Conservation (phyloP, 2,797 vertebrate species). For the Propithecus deckenii region DNA sequence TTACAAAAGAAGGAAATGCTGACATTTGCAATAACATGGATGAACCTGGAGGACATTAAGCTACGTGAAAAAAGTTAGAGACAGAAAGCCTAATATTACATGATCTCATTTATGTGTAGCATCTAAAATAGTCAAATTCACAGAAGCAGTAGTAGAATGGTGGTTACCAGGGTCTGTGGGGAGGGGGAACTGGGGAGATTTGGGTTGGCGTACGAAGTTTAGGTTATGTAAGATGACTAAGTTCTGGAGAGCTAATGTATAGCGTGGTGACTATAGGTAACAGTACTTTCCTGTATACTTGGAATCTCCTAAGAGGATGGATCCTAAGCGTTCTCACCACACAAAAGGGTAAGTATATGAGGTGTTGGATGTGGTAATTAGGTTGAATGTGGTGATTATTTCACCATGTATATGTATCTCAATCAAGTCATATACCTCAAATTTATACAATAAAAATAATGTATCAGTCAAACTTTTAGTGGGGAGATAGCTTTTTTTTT, state of each 20-base stretch:
- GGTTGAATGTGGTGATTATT: neutral
- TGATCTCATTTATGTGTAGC: neutral
- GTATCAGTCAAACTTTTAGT: neutral
- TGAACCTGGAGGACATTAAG: neutral
- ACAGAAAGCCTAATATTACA: neutral
- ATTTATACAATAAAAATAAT: neutral
- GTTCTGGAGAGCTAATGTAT: neutral
- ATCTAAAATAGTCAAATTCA: neutral
- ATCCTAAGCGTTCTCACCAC: neutral
- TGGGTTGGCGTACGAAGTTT: neutral
- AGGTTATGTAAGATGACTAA: neutral
- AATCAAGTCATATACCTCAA: neutral
- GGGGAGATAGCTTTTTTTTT: neutral
- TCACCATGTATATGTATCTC: neutral
- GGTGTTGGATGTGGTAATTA: neutral
- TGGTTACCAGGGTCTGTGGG: neutral
- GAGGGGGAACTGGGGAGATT: neutral
- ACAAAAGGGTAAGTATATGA: neutral
- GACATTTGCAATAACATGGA: neutral
- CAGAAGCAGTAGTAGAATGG: neutral
- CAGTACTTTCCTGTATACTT: neutral
- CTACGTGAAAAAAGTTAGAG: neutral
- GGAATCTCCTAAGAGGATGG: neutral
- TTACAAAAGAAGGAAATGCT: neutral
- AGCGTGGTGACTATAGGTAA: neutral